phyloP scores from a whole-genome alignment of 2,113 vertebrate species.

The Rhea americana region DNA sequence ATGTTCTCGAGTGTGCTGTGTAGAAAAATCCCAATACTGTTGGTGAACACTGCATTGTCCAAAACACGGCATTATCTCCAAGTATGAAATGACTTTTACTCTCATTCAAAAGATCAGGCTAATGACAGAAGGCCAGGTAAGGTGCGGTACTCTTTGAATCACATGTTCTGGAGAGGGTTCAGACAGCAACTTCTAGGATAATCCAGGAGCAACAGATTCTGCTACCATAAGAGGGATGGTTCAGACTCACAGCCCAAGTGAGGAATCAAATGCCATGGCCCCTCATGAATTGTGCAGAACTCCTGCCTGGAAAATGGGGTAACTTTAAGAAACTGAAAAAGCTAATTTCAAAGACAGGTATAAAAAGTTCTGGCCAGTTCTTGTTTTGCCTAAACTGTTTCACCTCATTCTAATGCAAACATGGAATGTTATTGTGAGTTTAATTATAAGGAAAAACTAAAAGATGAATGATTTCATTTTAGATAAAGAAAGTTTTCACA shows the following conservation, averaged over 20 bases:
- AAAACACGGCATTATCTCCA: not conserved
- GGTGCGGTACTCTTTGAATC: not conserved
- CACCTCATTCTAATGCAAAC: not conserved
- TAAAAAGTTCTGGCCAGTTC: not conserved
- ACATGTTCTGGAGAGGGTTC: not conserved
- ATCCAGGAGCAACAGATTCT: not conserved
- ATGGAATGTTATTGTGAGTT: not conserved
- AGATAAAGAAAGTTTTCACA: not conserved
- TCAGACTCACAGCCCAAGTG: not conserved
- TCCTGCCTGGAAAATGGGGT: not conserved
- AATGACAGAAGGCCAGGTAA: not conserved
- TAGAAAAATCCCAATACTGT: not conserved
- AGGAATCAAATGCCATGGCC: not conserved
- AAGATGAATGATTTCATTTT: not conserved
- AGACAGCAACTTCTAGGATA: not conserved
- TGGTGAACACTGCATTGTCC: not conserved
- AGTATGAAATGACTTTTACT: not conserved
- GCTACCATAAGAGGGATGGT: not conserved
- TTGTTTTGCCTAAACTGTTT: not conserved
- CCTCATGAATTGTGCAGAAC: not conserved
- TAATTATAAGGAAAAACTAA: not conserved
- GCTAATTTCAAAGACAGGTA: not conserved
- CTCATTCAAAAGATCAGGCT: not conserved
- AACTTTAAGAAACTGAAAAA: not conserved
- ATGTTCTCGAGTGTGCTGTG: not conserved